Base-by-base conservation (phyloP, 23 tunicate species). In the Aplidium turbinatum region DNA sequence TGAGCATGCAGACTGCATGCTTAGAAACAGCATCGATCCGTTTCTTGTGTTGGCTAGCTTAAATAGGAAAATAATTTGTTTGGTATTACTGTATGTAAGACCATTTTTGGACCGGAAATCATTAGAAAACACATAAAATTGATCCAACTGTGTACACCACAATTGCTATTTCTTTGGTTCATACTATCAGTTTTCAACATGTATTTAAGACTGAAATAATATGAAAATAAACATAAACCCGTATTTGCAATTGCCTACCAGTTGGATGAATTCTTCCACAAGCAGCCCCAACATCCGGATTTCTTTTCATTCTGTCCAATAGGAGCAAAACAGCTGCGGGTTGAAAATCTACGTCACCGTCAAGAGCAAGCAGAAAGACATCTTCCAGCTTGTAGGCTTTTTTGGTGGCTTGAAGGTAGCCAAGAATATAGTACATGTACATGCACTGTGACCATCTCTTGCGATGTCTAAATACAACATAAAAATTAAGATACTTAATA, bases 331-430 rank as follows among this genome's bases (percentile, higher is more conserved):
- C 85, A 45, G 96, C 80, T 18, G 77, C 73, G 0, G 99, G 99
- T 66, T 94, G 92, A 58, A 94, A 94, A 77, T 94, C 99, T 7
- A 94, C 99, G 67, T 94, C 99, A 33, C 99, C 99, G 67, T 94
- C 99, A 23, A 94, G 83, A 26, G 96, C 96, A 62, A 94, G 51
- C 7, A 94, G 53, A 54, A 83, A 94, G 9, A 83, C 72, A 36
- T 90, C 84, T 38, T 94, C 96, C 39, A 70, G 66, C 28, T 85
- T 82, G 64, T 68, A 70, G 4, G 80, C 46, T 58, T 87, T 87
- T 67, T 93, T 93, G 3, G 76, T 54, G 47, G 79, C 60, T 72
- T 77, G 84, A n/a, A 93, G 57, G 47, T 81, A 94, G 38, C 99
- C 99, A 32, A 94, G 89, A 55, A 94, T 73, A 67, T 94, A 94